Evolutionary conservation across 2,888 invertebrate genomes (phyloP).

Genomic region (Fragum whitleyi): DNA sequence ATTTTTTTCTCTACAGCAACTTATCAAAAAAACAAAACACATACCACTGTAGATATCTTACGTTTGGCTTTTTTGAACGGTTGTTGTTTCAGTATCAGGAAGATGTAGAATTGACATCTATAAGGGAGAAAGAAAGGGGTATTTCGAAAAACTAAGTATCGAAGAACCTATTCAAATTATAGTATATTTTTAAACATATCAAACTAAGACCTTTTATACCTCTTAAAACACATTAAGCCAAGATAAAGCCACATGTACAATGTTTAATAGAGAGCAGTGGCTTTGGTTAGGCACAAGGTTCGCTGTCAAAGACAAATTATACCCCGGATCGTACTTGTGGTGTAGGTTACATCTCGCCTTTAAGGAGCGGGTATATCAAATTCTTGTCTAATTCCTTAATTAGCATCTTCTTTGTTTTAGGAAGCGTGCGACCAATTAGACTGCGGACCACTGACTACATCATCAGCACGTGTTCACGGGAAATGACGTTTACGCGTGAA

Average conservation of each 20-base stretch:
- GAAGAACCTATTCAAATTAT: no score
- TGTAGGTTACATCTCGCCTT: neutral
- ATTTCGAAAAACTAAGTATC: no score
- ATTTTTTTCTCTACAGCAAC: no score
- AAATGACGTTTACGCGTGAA: conserved; percentile 37
- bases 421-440: conserved; percentile 32
- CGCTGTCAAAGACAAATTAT: neutral
- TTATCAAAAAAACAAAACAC: no score
- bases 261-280: neutral
- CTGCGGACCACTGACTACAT: conserved; percentile 43
- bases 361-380: conserved; percentile 15
- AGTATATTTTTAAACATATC: no score
- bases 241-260: neutral
- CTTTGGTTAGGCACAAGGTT: neutral
- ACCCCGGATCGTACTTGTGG: neutral
- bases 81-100: no score
- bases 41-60: no score
- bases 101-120: no score
- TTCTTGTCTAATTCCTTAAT: conserved; percentile 13
- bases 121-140: no score
- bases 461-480: conserved; percentile 55
- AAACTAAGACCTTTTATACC: no score
- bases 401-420: conserved; percentile 18
- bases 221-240: no score
- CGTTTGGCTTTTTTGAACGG: no score